phyloP scores from a whole-genome alignment of 2,888 invertebrate species.

The Dysmachus trigonus region DNA sequence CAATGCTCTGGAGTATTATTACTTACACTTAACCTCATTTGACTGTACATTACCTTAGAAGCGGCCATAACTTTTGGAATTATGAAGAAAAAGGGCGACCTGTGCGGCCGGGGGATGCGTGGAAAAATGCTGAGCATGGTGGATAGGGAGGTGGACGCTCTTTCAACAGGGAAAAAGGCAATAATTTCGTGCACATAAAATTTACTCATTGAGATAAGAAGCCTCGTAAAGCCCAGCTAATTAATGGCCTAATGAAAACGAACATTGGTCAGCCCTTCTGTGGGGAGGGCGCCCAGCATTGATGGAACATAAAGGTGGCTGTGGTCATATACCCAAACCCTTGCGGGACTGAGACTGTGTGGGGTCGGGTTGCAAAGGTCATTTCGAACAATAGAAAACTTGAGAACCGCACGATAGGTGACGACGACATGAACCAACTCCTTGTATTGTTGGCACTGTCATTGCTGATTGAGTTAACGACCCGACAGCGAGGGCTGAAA shows the following conservation, averaged over 20 bases:
- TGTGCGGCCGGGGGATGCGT: neutral
- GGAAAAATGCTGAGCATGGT: neutral
- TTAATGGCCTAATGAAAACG: conserved; percentile 41
- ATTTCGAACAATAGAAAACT: conserved; percentile 8
- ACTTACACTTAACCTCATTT: conserved; percentile 38
- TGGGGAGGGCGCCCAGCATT: neutral
- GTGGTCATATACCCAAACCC: neutral
- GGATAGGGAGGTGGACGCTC: neutral
- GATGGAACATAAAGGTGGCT: neutral
- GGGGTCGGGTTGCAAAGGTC: conserved; percentile 6
- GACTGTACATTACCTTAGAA: conserved; percentile 23
- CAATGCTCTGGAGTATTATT: neutral
- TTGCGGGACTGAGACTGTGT: neutral
- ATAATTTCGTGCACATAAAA: conserved; percentile 43
- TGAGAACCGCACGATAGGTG: conserved; percentile 3
- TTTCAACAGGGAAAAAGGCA: conserved; percentile 1
- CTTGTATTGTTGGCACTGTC: neutral
- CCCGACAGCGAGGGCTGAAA: conserved; percentile 8
- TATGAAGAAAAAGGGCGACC: neutral
- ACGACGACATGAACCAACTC: conserved; percentile 23
- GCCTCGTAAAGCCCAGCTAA: conserved; percentile 39
- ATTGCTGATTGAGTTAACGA: conserved; percentile 39
- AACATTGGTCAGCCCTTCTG: conserved; percentile 35
- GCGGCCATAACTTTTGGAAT: conserved; percentile 33
- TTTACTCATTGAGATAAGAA: conserved; percentile 41